Conservation (phyloP, 2,113 vertebrate species). For the Strigops habroptila region DNA sequence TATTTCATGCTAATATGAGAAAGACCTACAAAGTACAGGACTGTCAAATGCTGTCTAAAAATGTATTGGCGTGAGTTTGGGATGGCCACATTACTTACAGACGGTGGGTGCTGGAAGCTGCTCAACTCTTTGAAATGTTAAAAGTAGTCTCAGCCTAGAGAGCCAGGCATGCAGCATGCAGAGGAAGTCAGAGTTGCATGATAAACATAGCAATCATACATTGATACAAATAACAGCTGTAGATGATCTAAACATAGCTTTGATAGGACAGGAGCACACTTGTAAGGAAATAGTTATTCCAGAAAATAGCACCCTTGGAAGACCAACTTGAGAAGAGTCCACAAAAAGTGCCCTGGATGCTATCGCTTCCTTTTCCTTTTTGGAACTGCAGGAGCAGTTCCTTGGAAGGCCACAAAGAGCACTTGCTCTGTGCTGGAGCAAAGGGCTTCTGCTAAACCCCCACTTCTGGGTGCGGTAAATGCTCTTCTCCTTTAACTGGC, state of each 20-base stretch:
- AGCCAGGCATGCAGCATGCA: background rate
- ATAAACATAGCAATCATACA: background rate
- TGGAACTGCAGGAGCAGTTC: background rate
- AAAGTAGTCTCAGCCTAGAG: background rate
- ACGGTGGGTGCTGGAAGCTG: background rate
- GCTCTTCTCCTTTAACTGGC: background rate
- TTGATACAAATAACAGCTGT: slow-evolving; percentile 11
- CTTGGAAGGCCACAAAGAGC: background rate
- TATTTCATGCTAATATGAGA: background rate
- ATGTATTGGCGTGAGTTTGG: background rate
- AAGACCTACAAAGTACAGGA: background rate
- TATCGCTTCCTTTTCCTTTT: background rate
- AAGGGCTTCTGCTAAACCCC: background rate
- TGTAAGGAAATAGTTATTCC: background rate
- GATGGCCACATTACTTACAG: slow-evolving; percentile 11
- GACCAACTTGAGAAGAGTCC: background rate
- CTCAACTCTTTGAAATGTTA: slow-evolving; percentile 6
- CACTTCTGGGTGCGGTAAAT: background rate
- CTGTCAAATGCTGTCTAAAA: background rate
- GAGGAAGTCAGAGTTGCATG: background rate
- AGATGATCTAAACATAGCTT: background rate
- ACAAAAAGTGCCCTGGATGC: background rate
- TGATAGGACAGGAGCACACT: background rate
- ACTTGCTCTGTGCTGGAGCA: background rate
- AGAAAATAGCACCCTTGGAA: background rate